Base-by-base conservation (phyloP, 2,113 vertebrate species). In the Isichthys henryi region DNA sequence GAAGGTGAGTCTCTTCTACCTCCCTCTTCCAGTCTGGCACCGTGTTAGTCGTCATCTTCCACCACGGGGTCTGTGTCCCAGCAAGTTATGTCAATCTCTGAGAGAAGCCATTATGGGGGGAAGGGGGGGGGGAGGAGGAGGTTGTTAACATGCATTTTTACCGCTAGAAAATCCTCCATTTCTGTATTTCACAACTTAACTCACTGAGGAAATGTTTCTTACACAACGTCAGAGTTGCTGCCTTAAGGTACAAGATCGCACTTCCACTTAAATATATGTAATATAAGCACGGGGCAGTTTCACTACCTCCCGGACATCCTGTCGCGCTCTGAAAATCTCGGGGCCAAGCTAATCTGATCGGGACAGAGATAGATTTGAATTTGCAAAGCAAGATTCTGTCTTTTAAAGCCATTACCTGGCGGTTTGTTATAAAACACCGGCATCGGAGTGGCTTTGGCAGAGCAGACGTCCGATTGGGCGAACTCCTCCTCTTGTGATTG, bases 11-110 rank as follows among this genome's bases (percentile, higher is more conserved):
- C 89, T 90, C 93, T 93, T 91, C 92, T 92, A 88, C 91, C 93
- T 92, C 92, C 53, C 92, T 94, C 92, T 88, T 31, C 83, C 92
- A 91, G 90, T 85, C 90, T 92, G 90, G 89, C 5, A 58, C 13
- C 4, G 13, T 49, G 92, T 93, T 95, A 97, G 94, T 98, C 97
- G 88, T 97, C 96, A 1, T 98, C 97, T 88, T 99, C 98, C 0
- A 96, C 96, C 93, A 97, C 97, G 4, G 98, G 98, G 92, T 99
- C 98, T 10, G 97, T 93, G 53, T 99, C 98, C 98, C 98, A 99
- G 96, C 98, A 98, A 1, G 98, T 99, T 91, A 99, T 98, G 95
- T 99, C 98, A 70, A 99, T 99, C 95, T 99, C 98, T 99, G 93
- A 80, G 50, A 35, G 31, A n/a, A 89, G 2, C 35, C 17, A 3